Percentiles rank a stretch among this genome's conserved stretches.
These are phyloP conservation scores for Cordilura impudica DNA, from an alignment of 2,888 invertebrate species.

Conservation along the genomic window DNA sequence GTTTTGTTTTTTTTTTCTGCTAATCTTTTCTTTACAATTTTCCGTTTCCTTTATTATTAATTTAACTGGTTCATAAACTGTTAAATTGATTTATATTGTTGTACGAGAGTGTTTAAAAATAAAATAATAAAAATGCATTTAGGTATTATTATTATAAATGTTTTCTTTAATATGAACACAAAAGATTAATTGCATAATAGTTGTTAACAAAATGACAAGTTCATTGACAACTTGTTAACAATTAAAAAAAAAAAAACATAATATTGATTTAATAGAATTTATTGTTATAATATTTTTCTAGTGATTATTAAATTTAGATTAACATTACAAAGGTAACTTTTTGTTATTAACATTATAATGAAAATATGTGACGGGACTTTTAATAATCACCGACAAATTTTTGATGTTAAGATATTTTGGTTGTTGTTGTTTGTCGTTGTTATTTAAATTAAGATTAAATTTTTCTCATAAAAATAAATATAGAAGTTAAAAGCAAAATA, in stretches of 20 bases:
- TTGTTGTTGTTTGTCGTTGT: slow-evolving; percentile 1
- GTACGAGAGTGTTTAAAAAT: not conserved
- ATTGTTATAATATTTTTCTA: not conserved
- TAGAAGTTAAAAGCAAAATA: not conserved
- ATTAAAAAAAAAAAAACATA: slow-evolving; percentile 1
- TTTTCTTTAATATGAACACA: not conserved
- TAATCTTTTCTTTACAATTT: slow-evolving; percentile 15
- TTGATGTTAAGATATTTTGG: not conserved
- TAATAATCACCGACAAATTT: no score
- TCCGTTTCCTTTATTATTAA: slow-evolving; percentile 31
- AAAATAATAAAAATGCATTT: slow-evolving; percentile 2
- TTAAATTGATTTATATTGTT: not conserved
- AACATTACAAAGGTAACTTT: not conserved
- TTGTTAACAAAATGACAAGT: slow-evolving; percentile 19
- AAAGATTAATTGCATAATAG: not conserved
- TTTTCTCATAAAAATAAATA: slow-evolving; percentile 8
- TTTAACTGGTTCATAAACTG: slow-evolving; percentile 15
- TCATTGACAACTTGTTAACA: slow-evolving; percentile 34
- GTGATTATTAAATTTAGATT: not conserved
- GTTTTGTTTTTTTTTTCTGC: not conserved
- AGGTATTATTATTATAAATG: not conserved
- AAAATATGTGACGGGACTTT: not conserved
- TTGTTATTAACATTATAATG: not conserved
- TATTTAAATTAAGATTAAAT: slow-evolving; percentile 21
- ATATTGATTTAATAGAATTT: not conserved